Conservation (phyloP, 2,888 invertebrate genomes). For the Thera obeliscata region DNA sequence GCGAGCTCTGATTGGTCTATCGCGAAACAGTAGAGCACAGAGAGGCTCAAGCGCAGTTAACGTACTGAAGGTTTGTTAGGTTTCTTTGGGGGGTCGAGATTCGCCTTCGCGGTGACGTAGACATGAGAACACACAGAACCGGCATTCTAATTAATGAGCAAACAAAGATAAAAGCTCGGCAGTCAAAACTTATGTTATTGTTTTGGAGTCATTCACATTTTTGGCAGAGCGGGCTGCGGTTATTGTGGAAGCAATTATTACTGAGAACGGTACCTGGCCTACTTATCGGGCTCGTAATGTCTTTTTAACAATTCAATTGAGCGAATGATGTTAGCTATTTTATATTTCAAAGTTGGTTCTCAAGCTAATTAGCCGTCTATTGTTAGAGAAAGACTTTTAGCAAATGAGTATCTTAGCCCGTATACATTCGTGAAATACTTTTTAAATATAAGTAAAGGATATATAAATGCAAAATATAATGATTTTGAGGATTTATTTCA, state of each 20-base stretch:
- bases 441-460: no score
- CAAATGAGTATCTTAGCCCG: not conserved
- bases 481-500: no score
- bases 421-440: no score
- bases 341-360: constrained; percentile 5
- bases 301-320: constrained; percentile 23
- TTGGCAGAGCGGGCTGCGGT: constrained; percentile 1
- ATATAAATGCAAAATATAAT: no score
- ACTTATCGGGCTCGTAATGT: constrained; percentile 15
- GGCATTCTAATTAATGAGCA: constrained; percentile 51
- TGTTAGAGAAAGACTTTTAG: constrained; percentile 3
- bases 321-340: constrained; percentile 16
- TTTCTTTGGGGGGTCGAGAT: constrained; percentile 74
- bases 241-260: constrained; percentile 29
- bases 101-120: constrained; percentile 77
- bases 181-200: constrained; percentile 29
- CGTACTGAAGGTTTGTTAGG: constrained; percentile 70
- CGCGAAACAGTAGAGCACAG: constrained; percentile 69
- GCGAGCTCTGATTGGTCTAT: constrained; percentile 49
- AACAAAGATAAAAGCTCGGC: constrained; percentile 33
- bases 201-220: constrained; percentile 36
- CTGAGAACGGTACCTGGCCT: constrained; percentile 15
- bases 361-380: constrained; percentile 7
- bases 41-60: constrained; percentile 72
- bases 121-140: constrained; percentile 66